These are phyloP conservation scores for Gobius niger DNA, from an alignment of 2,113 vertebrate genomes.

Conservation along the genomic window DNA sequence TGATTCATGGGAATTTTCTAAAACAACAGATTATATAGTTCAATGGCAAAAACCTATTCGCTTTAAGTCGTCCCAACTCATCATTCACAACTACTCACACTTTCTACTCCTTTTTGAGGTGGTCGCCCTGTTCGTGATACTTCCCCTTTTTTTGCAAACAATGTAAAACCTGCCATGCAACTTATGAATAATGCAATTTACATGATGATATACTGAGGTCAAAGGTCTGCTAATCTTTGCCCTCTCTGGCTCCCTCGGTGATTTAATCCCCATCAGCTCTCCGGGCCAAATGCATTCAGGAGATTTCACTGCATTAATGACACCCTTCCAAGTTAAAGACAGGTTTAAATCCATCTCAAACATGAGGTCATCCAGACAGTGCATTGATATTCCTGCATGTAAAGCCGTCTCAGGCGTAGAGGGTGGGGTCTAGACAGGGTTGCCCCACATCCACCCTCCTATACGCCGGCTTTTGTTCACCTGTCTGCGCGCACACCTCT, in stretches of 20 bases:
- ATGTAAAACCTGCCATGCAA: not conserved
- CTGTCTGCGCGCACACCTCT: not conserved
- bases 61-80: too few relatives aligned
- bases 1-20: too few relatives aligned
- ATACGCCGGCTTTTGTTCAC: not conserved
- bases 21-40: too few relatives aligned
- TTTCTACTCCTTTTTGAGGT: too few relatives aligned
- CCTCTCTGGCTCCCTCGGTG: not conserved
- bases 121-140: not conserved
- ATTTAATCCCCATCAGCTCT: not conserved
- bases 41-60: too few relatives aligned
- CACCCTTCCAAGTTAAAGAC: not conserved
- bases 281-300: not conserved
- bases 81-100: too few relatives aligned
- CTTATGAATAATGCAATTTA: not conserved
- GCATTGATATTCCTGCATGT: not conserved
- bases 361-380: not conserved
- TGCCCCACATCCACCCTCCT: too few relatives aligned
- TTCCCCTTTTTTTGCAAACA: not conserved
- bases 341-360: not conserved
- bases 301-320: not conserved
- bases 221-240: not conserved
- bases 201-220: not conserved
- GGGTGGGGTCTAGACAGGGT: not conserved
- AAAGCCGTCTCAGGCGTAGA: not conserved